A percentile compares a stretch with the other conserved stretches of the same genome.
phyloP scores from a whole-genome alignment of 2,888 invertebrate species.

The Didymodactylos carnosus region DNA sequence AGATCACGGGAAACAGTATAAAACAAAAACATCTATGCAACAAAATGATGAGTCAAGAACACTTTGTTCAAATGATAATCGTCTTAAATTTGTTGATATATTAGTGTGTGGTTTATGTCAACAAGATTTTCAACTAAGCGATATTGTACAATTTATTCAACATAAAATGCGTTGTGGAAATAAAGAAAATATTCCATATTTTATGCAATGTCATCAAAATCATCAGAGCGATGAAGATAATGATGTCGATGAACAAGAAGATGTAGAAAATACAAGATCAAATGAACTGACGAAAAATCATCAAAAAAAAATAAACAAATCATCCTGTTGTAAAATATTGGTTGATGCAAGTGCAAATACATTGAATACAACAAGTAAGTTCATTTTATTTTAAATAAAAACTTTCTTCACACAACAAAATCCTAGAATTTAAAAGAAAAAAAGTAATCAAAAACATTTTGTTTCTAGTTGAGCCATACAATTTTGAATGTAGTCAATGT shows the following conservation, averaged over 20 bases:
- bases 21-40: too few relatives aligned
- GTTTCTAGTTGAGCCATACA: not conserved
- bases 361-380: not conserved
- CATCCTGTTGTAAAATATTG: not conserved
- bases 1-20: too few relatives aligned
- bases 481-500: not conserved
- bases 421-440: too few relatives aligned
- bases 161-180: constrained; percentile 5
- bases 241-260: not conserved
- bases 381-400: not conserved
- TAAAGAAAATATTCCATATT: constrained; percentile 1
- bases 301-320: not conserved
- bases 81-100: constrained; percentile 2
- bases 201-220: not conserved
- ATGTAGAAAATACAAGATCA: not conserved
- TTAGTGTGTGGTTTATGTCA: constrained; percentile 12
- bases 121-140: constrained; percentile 5
- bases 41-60: not conserved
- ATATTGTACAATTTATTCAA: constrained; percentile 12
- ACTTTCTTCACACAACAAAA: too few relatives aligned
- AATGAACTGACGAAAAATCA: not conserved
- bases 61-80: constrained; percentile 3
- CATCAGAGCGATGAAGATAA: not conserved
- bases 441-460: not conserved
- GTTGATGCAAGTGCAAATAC: not conserved